Evolutionary conservation across 2,797 vertebrate species (phyloP), one percentile per base, ranked within the genome.

Genomic region (Protonibea diacanthus): DNA sequence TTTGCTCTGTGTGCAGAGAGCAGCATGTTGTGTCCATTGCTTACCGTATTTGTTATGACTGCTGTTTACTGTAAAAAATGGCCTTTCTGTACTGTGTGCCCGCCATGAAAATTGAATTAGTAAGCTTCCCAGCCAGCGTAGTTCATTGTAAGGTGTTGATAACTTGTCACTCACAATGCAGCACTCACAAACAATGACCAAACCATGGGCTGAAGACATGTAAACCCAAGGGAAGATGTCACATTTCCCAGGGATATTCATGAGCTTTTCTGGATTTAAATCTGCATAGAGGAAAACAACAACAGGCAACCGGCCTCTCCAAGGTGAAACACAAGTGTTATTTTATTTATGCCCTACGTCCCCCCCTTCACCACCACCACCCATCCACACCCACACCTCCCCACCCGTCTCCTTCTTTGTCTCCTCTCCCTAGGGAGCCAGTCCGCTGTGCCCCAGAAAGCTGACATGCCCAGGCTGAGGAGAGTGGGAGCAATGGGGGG

Each of bases 241-340:
- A 74, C 20, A 63, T 83, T 82, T 84, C 78, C 52, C 48, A 38
- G 60, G 73, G 76, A 83, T 77, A 86, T 90, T 85, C 74, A 82
- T 82, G 70, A 81, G 74, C 42, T 70, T 81, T 78, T 72, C 71
- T 72, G 67, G 64, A 76, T 82, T 90, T 73, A 75, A 84, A 90
- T 93, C 91, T 89, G 84, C 83, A 87, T 70, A 79, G 82, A 65
- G 61, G 65, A 67, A 88, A 85, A 86, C 81, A 90, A 91, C 79
- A 86, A 81, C 86, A 86, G 83, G 76, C 72, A 77, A 83, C 63
- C 42, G 67, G 80, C 86, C 81, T 86, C 80, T 88, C 84, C 91
- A 93, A 93, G 93, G 93, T 94, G 92, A 93, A 92, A 78, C 82
- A 85, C 80, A 77, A 83, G 83, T 88, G 84, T 91, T 93, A 93